Evolutionary conservation across 92 coral and sea anemone genomes (phyloP).

Genomic region (Hydrozoanthus gracilis): DNA sequence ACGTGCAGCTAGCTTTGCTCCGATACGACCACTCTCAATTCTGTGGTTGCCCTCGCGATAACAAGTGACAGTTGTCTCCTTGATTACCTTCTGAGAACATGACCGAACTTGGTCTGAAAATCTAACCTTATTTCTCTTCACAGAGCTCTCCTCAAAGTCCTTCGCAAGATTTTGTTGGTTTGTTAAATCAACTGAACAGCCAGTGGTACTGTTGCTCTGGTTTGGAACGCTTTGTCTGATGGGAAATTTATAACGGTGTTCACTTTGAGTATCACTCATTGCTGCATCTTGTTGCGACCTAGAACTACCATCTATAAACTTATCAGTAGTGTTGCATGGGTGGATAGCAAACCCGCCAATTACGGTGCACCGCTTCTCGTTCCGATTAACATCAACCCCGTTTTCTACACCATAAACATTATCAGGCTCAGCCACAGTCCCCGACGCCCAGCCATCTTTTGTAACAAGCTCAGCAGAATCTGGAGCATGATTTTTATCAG

Average conservation of each 20-base stretch:
- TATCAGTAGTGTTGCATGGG: background rate
- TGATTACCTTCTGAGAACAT: background rate
- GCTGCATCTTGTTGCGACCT: background rate
- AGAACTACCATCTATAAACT: background rate
- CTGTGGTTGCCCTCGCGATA: background rate
- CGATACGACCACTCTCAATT: background rate
- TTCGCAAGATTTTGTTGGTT: background rate
- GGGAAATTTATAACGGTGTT: background rate
- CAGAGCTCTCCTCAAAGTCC: background rate
- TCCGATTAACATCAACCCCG: background rate
- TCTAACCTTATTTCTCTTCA: background rate
- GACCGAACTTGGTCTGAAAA: slow-evolving; percentile 22
- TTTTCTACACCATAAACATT: background rate
- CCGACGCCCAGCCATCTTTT: background rate
- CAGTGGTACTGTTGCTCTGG: background rate
- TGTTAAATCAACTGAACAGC: background rate
- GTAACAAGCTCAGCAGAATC: background rate
- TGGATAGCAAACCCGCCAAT: no score
- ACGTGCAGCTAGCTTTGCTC: background rate
- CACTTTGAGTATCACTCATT: background rate
- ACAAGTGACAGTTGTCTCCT: background rate
- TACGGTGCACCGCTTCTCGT: background rate
- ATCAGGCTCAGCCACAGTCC: background rate
- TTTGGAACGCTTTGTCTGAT: background rate
- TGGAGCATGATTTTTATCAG: background rate